These are phyloP conservation scores for Sebastes matsubarae DNA, from an alignment of 2,797 vertebrate genomes.

Conservation along the genomic window DNA sequence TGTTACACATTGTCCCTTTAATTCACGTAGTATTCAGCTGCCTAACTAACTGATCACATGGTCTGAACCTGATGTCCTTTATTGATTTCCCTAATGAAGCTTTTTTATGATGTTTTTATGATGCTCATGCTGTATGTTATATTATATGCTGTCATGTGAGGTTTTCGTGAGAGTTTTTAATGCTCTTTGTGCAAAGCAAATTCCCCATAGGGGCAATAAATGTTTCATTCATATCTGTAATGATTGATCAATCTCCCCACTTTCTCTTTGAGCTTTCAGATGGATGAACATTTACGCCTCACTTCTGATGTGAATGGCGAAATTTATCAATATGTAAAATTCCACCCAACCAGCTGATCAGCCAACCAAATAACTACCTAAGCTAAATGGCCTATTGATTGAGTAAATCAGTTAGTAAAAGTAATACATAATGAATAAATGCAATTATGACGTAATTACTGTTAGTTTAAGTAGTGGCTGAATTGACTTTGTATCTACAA, in stretches of 20 bases:
- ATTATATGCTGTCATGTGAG: too few species aligned
- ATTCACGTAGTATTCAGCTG: too few species aligned
- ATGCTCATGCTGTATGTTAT: too few species aligned
- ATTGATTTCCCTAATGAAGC: too few species aligned
- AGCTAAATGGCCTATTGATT: not conserved
- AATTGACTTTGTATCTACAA: not conserved
- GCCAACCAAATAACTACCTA: not conserved
- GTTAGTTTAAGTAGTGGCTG: not conserved
- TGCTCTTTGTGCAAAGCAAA: too few species aligned
- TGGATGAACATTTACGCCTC: not conserved
- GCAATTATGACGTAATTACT: not conserved
- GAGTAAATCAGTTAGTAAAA: not conserved
- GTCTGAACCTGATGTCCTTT: too few species aligned
- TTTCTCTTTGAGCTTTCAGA: conserved; percentile 11
- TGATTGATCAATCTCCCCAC: not conserved
- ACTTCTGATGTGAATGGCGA: not conserved
- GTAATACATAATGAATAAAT: not conserved
- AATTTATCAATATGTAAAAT: not conserved
- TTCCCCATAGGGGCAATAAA: too few species aligned
- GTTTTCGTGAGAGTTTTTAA: too few species aligned
- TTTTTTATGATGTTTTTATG: too few species aligned
- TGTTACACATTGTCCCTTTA: too few species aligned
- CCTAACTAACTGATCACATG: too few species aligned
- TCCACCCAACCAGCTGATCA: not conserved
- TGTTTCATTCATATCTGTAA: not conserved